These are phyloP conservation scores for Coptodon rendalli DNA, from an alignment of 2,113 vertebrate genomes.

Conservation along the genomic window DNA sequence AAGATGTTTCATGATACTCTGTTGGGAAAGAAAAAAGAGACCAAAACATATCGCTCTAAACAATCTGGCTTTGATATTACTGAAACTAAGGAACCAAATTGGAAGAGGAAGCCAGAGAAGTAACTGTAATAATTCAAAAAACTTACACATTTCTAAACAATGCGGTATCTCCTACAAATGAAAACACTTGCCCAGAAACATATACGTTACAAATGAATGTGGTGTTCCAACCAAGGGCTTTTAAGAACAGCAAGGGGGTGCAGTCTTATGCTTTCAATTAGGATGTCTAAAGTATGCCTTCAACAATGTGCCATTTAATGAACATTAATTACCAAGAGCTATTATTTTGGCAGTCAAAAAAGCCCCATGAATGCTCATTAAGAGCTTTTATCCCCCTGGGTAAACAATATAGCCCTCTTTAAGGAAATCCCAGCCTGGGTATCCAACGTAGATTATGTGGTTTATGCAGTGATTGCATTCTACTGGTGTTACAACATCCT, in stretches of 20 bases:
- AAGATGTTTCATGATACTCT: constrained; percentile 25
- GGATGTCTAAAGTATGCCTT: constrained; percentile 17
- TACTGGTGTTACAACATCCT: background rate
- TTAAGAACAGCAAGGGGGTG: constrained; percentile 27
- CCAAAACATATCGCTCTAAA: constrained; percentile 28
- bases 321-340: constrained; percentile 61
- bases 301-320: constrained; percentile 34
- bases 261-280: constrained; percentile 68
- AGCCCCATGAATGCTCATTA: constrained; percentile 48
- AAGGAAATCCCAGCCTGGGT: background rate
- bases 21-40: constrained; percentile 40
- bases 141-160: background rate
- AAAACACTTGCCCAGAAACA: background rate
- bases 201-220: background rate
- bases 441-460: background rate
- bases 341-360: constrained; percentile 50
- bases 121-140: background rate
- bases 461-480: background rate
- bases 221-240: background rate
- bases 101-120: background rate
- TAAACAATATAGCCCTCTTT: constrained; percentile 5
- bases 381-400: constrained; percentile 39
- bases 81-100: background rate
- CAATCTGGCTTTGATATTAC: constrained; percentile 11
- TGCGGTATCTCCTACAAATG: background rate